Percentiles rank a stretch among this genome's conserved stretches.
phyloP scores from a whole-genome alignment of 2,113 vertebrate genomes.

The Anthoscopus minutus region DNA sequence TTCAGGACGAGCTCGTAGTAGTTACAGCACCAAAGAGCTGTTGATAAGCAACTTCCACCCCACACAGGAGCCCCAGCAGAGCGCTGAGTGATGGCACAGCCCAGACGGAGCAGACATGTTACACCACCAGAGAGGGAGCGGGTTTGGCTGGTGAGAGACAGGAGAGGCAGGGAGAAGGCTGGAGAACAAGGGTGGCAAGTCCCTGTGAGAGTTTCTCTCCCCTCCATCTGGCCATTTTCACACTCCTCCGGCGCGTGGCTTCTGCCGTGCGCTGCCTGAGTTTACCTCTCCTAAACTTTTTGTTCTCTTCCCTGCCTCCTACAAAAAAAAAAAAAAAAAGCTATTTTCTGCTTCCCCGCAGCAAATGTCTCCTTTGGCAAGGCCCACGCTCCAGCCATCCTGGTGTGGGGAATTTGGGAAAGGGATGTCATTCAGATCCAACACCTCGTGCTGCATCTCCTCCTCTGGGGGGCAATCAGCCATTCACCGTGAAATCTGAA shows the following conservation, averaged over 20 bases:
- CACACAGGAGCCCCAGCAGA: background rate
- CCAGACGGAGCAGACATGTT: background rate
- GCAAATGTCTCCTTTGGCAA: background rate
- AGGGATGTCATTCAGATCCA: background rate
- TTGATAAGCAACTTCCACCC: background rate
- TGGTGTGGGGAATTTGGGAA: background rate
- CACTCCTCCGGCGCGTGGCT: background rate
- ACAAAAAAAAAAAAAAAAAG: background rate
- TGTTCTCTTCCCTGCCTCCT: constrained; percentile 24
- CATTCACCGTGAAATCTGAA: background rate
- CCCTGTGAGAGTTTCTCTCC: background rate
- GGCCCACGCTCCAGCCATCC: background rate
- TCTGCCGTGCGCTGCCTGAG: background rate
- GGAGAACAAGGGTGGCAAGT: background rate
- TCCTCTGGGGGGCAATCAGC: accelerated
- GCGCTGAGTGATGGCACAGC: background rate
- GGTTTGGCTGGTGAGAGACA: background rate
- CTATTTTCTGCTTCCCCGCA: background rate
- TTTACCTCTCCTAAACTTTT: constrained; percentile 22
- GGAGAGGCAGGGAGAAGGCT: background rate
- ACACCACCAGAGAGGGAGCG: background rate
- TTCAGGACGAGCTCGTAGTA: background rate
- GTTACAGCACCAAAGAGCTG: constrained; percentile 10
- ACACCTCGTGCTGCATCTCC: background rate
- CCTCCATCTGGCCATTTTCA: constrained; percentile 34